Conservation (phyloP, 2,797 vertebrate genomes). For the Enteromius radiatus region DNA sequence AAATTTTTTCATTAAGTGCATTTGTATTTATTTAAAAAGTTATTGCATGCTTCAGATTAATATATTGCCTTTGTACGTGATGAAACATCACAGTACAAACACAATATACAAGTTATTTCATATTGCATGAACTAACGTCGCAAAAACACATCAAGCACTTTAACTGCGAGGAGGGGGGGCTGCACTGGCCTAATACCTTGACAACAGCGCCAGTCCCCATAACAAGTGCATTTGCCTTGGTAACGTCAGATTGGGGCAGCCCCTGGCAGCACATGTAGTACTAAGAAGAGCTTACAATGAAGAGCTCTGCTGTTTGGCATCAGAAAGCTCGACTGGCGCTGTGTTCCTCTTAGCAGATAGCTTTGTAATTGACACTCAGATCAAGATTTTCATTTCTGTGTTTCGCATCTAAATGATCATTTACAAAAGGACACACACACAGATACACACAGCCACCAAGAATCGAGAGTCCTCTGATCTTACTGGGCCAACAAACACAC, state of each 20-base stretch:
- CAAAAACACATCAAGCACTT: conserved; percentile 25
- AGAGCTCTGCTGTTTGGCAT: conserved; percentile 46
- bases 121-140: neutral
- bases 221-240: conserved; percentile 57
- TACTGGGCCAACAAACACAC: conserved; percentile 6
- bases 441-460: conserved; percentile 15
- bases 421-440: conserved; percentile 27
- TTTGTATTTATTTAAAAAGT: neutral
- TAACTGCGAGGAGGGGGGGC: neutral
- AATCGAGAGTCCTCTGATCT: conserved; percentile 22
- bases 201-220: conserved; percentile 39
- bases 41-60: neutral
- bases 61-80: neutral
- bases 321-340: conserved; percentile 33
- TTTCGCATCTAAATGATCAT: conserved; percentile 44
- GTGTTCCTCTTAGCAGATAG: conserved; percentile 42
- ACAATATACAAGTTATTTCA: neutral
- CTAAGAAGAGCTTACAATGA: conserved; percentile 47
- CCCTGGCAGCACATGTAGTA: conserved; percentile 55
- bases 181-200: conserved; percentile 6
- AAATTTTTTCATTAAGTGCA: neutral
- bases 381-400: conserved; percentile 52
- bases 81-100: neutral
- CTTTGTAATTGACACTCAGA: conserved; percentile 53
- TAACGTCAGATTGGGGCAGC: conserved; percentile 50